phyloP scores from a whole-genome alignment of 2,888 invertebrate genomes.

The Pimpla rufipes region DNA sequence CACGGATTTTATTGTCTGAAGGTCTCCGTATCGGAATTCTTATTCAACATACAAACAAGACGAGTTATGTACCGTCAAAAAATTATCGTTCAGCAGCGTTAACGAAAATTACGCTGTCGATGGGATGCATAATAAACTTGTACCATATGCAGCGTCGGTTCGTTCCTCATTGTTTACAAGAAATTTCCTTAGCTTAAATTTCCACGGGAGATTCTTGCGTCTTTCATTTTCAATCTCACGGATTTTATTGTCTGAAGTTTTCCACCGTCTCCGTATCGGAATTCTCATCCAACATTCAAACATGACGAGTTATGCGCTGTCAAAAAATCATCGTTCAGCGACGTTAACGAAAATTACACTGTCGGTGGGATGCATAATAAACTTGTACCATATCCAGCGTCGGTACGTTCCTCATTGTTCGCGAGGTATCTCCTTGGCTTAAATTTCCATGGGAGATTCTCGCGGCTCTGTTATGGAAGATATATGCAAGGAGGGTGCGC shows the following conservation, averaged over 20 bases:
- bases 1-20: no score
- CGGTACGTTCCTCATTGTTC: not conserved
- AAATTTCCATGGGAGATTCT: slow-evolving; percentile 17
- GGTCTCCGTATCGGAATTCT: no score
- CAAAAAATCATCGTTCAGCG: not conserved
- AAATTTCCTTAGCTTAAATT: no score
- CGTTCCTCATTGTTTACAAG: no score
- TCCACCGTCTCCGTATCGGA: no score
- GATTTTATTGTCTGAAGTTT: no score
- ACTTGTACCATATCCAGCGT: not conserved
- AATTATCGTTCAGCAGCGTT: not conserved
- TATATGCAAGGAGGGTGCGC: slow-evolving; percentile 17
- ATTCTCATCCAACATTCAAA: no score
- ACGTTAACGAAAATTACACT: not conserved
- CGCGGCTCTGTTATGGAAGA: slow-evolving; percentile 18
- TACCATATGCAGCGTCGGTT: no score
- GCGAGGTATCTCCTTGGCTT: slow-evolving; percentile 8
- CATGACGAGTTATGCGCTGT: not conserved
- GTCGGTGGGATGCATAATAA: no score
- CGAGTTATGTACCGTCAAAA: not conserved
- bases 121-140: no score
- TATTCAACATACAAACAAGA: not conserved
- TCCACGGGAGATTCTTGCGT: no score
- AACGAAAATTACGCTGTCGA: not conserved
- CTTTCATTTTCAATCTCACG: no score